Base-by-base conservation (phyloP, 2,113 vertebrate species). In the Pedetes capensis region DNA sequence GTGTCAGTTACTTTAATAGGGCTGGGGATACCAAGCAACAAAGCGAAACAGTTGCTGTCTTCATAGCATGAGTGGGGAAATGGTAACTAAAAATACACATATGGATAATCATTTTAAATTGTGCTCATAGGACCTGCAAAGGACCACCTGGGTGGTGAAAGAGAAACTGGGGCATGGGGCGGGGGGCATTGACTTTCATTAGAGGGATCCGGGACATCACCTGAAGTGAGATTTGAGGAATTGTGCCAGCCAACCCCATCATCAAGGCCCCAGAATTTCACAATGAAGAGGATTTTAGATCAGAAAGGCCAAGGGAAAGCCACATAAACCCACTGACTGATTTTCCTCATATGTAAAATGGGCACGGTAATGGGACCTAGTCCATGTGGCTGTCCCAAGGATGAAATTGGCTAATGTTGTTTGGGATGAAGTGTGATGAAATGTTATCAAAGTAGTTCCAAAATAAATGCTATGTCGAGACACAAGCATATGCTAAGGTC, bases 1-100 rank as follows among this genome's bases (percentile, higher is more conserved):
- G 82, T 92, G 87, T 93, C 84, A 78, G 89, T 95, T 87, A 76
- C 91, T 87, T 95, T 91, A 68, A 92, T 44, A 53, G 37, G 64
- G 53, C 23, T 89, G 27, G 29, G 83, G 87, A 92, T 47, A 76
- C 1, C 57, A 53, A 84, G 72, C 13, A 22, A 69, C 57, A 78
- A 86, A 87, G 37, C 82, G 66, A 95, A 95, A 47, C n/a, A 68
- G 82, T 84, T 78, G 71, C 57, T 66, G 75, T 51, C 71, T 83
- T 81, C 80, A 32, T 7, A 64, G n/a, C 17, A 2, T 37, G 83
- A 75, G 3, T 8, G 5, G 39, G 42, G 42, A 76, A 81, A 84
- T 32, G 27, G 39, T 37, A 75, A 42, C 44, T 64, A 32, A 85
- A 93, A 92, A 74, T 32, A 49, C 51, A 63, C 3, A 0, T 0